Base-by-base conservation (phyloP, 2,113 vertebrate genomes). In the Emydocephalus ijimae region DNA sequence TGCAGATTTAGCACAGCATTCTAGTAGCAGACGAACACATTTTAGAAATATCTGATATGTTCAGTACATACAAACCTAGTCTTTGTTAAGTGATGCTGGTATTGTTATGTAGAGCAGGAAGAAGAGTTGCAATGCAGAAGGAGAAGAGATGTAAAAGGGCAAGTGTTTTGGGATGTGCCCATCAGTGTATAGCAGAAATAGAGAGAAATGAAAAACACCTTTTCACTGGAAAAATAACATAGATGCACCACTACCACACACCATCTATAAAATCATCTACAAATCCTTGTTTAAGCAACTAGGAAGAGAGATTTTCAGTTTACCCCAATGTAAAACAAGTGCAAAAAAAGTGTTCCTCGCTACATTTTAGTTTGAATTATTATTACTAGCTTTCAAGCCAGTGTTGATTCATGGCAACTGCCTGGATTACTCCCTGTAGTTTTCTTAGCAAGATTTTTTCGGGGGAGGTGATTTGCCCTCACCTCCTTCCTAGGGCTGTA, bases 141-240 rank as follows among this genome's bases (percentile, higher is more conserved):
- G 15, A 34, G 12, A 85, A 50, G 8, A 50, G 48, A 50, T 50
- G 48, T 50, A 50, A 50, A 50, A 50, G 48, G 48, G 48, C 48
- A 50, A 50, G 48, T 50, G 48, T 50, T 50, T 50, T 1, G 48
- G 48, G 91, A 90, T 57, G 92, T 21, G 1, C 11, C 10, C 69
- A 43, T 29, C 88, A 85, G 34, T 57, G 43, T 21, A 85, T 81
- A 89, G 52, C n/a, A 4, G 89, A 23, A 91, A 91, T 86, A 87
- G 0, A 4, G 21, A 55, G 39, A 24, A 43, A 39, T 87, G 52
- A 59, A 91, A 90, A 29, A 39, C 45, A 1, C 0, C 3, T 50
- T 93, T 0, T 0, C 9, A 55, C 21, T 39, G 52, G 55, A 92
- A 94, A 56, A 57, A 57, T 21, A 23, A 48, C 55, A 88, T 5